These are phyloP conservation scores for Octopus sinensis DNA, from an alignment of 1,140 invertebrate genomes.

Conservation along the genomic window DNA sequence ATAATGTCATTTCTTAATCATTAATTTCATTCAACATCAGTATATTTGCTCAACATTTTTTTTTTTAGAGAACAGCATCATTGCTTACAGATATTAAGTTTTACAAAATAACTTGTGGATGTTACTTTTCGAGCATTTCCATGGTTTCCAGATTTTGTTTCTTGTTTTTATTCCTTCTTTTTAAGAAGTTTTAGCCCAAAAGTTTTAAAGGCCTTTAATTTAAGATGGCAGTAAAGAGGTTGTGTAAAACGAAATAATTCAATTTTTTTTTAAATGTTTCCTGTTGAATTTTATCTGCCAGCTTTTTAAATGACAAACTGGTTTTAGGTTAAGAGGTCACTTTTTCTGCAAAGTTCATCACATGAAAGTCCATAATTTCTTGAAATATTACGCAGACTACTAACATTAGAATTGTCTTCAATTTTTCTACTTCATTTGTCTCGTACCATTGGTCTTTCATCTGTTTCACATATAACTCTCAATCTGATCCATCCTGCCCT, in stretches of 20 bases:
- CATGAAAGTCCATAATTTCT: background rate
- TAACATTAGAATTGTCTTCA: background rate
- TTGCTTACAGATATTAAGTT: too few relatives aligned
- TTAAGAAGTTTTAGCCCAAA: too few relatives aligned
- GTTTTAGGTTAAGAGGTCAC: background rate
- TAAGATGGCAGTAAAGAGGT: background rate
- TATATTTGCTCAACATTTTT: too few relatives aligned
- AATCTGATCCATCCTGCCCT: slow-evolving; percentile 41
- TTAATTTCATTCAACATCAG: too few relatives aligned
- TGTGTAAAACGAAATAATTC: background rate
- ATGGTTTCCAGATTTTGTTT: too few relatives aligned
- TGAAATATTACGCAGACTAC: background rate
- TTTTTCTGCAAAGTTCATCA: background rate
- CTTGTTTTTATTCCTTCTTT: too few relatives aligned
- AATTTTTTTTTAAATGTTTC: background rate
- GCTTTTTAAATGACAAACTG: background rate
- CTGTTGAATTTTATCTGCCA: background rate
- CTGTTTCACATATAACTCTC: slow-evolving; percentile 39
- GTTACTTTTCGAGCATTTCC: too few relatives aligned
- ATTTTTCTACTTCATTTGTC: slow-evolving; percentile 7
- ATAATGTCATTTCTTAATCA: too few relatives aligned
- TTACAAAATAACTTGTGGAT: too few relatives aligned
- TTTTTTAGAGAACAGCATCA: too few relatives aligned
- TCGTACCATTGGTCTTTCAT: slow-evolving; percentile 29
- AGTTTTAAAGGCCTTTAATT: too few relatives aligned